Evolutionary conservation across 2,888 invertebrate genomes (phyloP), one percentile per base, ranked within the genome.

Genomic region (Auanema freiburgensis): DNA sequence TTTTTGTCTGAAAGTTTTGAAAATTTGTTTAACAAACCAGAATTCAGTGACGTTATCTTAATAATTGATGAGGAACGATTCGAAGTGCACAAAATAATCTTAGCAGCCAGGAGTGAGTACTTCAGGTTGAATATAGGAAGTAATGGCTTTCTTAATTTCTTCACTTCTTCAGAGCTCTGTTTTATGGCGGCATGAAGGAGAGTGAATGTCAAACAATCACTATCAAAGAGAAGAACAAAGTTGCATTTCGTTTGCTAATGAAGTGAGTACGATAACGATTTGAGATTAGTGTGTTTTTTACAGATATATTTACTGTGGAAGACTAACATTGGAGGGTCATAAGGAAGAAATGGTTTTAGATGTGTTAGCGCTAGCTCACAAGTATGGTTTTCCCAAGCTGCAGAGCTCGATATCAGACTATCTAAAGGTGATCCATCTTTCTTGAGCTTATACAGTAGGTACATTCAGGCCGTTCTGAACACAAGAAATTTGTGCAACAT

Each of bases 21-120:
- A 1, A 89, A 90, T 8, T 87, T 96, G 54, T 93, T 91, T 84
- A 87, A 92, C 76, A 92, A 90, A 62, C 90, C 91, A 56, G 92
- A 93, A 83, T 95, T 92, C 85, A 91, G 92, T 10, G 97, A 97
- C 87, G 90, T 97, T 59, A 90, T 63, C 12, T 62, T 80, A 24
- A 64, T 78, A 18, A 67, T 71, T 43, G 92, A 97, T 55, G 91
- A 90, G 69, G 87, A 88, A 67, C 79, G 79, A 75, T 88, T 91
- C 67, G 87, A 87, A 77, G 90, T 89, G 14, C 91, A 92, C 79
- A 89, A 89, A 84, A 89, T 95, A 5, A 92, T 98, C 77, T 87
- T 98, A 59, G 97, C 97, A 0, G 92, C 94, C 33, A 88, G 97
- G 79, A 94, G 95, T 83, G 92, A 95, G 80, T 98, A 96, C 86